Base-by-base conservation (phyloP, 1,140 invertebrate genomes). In the Condylostylus longicornis region DNA sequence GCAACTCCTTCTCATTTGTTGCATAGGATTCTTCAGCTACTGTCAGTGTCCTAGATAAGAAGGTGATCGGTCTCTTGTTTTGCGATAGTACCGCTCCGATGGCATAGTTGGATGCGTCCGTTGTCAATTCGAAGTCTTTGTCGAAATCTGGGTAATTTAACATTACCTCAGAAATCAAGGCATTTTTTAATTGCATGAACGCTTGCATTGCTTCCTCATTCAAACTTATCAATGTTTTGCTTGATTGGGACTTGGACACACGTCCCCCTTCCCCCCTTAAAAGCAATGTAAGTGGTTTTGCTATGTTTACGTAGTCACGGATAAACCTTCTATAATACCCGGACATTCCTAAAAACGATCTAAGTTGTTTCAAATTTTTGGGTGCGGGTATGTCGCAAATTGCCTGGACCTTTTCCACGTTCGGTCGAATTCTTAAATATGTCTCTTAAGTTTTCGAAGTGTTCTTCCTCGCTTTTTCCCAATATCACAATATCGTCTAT, bases 121-220 rank as follows among this genome's bases (percentile, higher is more conserved):
- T 55, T 1, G 46, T 49, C 8, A 58, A 37, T 7, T 42, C 40
- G 30, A 60, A 57, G 10, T 27, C 35, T 38, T 50, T 44, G 1
- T 28, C 18, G 34, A 55, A 58, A 27, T 62, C 47, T 1, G 55
- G 53, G 30, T 51, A 56, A 40, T 45, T 42, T 12, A 67, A 42
- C 17, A 42, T 21, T 5, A 55, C 55, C 19, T 60, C 44, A 12
- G 54, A 56, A 5, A 44, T 54, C 27, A 68, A 31, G 15, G 49
- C 45, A 25, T 51, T 42, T 54, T 61, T 63, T 18, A 63, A 42
- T 33, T 33, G 43, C 14, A 64, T 44, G 37, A 66, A 63, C 8
- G 54, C 44, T 8, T 49, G 21, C 40, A 57, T 18, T 42, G 52
- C 35, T 25, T 35, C 17, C 15, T 35, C 28, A 18, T 35, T 22